Evolutionary conservation across 2,888 invertebrate genomes (phyloP), one percentile per base, ranked within the genome.

Genomic region (Chaitophorus viminalis): DNA sequence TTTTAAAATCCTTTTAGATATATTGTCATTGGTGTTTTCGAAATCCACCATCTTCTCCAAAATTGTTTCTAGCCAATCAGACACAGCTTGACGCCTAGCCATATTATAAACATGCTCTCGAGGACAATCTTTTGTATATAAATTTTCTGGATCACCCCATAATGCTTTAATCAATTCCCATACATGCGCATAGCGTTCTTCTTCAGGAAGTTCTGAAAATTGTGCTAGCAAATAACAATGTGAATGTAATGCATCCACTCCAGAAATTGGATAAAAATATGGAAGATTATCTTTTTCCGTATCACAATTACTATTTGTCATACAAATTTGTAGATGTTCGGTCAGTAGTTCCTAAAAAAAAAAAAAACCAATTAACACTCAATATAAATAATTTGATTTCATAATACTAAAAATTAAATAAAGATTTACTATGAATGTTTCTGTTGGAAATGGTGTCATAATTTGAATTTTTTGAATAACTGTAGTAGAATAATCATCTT

Each of bases 81-180:
- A 94, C 4, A 95, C 91, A 4, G 94, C 93, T 90, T 94, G 93
- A 89, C 93, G 92, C 25, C 95, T 92, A 74, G 93, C 92, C 91
- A 93, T 93, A 79, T 93, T 92, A 68, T 92, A 92, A 74, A 92
- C 92, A 90, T 94, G 93, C 25, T 87, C 81, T 79, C 82, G 74
- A 39, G 79, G 77, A 68, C 82, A 76, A 21, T 89, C 88, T 88
- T 33, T 81, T 5, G 54, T 36, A 36, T 76, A 68, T 8, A 86
- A n/a, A 89, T 88, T 84, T 46, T 88, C 86, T 52, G 95, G 93
- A 25, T 94, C 94, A 1, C 96, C 97, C 98, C 98, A 98, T 17
- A 98, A 92, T 0, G 97, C 96, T 14, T 95, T 94, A 90, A 96
- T 95, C 0, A 97, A 92, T 25, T 94, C 93, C 95, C 95, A 96